Base-by-base conservation (phyloP, 2,113 vertebrate genomes). In the Poeciliopsis prolifica region DNA sequence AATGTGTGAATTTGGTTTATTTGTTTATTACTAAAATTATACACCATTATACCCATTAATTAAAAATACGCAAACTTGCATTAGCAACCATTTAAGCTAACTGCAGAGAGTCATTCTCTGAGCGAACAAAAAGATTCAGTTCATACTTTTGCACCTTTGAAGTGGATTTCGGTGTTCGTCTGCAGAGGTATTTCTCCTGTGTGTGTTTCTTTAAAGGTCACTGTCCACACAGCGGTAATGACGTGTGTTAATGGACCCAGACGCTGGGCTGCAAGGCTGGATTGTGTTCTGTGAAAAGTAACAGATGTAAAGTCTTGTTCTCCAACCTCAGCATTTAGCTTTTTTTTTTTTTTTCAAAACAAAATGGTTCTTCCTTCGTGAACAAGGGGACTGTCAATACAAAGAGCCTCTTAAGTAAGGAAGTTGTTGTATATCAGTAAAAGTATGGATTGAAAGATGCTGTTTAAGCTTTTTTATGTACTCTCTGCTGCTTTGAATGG, bases 91-190 rank as follows among this genome's bases (percentile, higher is more conserved):
- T 1, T 73, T 15, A 26, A 51, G 78, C 58, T 3, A 30, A 60
- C 37, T 10, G 14, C 58, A 29, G 31, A 71, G 30, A 31, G 35
- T 44, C 19, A 10, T 3, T 48, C 14, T 44, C 33, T 28, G 60
- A 76, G 44, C 28, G n/a, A 28, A 68, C 17, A 62, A 42, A 77
- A 58, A 74, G 9, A 44, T 63, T 35, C 61, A 31, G 63, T 54
- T 74, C 51, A 40, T 67, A 64, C 61, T 35, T 82, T 71, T 87
- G 48, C 60, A 66, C 83, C 65, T 79, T 44, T 71, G 40, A 84
- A 90, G 83, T 89, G 76, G 48, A 61, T 86, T 91, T 88, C 14
- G 54, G 37, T 88, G 80, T 85, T 79, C 72, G n/a, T 51, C 66
- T 33, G 22, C 33, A 29, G 64, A 3, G 73, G 75, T 22, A 30